These are phyloP conservation scores for Stenurella melanura DNA, from an alignment of 2,888 invertebrate genomes.

Conservation along the genomic window DNA sequence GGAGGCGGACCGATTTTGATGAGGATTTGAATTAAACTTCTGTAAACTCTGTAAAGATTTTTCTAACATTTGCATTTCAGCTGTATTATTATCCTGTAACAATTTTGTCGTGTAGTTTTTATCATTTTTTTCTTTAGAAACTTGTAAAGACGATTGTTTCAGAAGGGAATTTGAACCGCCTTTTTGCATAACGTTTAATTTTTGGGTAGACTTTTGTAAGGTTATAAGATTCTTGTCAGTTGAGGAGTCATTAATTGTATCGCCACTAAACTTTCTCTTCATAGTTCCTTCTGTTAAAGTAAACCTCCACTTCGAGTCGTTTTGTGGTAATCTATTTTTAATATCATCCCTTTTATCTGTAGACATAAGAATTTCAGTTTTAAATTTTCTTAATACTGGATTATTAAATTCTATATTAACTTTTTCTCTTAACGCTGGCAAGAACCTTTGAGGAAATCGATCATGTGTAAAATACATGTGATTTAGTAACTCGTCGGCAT, in stretches of 20 bases:
- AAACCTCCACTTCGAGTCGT: constrained; percentile 66
- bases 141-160: constrained; percentile 36
- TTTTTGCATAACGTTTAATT: constrained; percentile 59
- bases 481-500: constrained; percentile 79
- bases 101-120: neutral
- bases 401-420: constrained; percentile 80
- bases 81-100: constrained; percentile 31
- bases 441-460: constrained; percentile 80
- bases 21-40: constrained; percentile 54
- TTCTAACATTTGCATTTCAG: constrained; percentile 66
- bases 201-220: constrained; percentile 55
- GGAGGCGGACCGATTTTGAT: constrained; percentile 50
- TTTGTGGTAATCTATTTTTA: constrained; percentile 36
- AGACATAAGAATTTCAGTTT: constrained; percentile 69
- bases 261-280: constrained; percentile 68
- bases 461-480: constrained; percentile 52
- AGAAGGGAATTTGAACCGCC: constrained; percentile 13
- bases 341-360: constrained; percentile 68
- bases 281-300: constrained; percentile 65
- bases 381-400: constrained; percentile 73
- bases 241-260: constrained; percentile 55
- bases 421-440: constrained; percentile 79
- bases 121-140: constrained; percentile 32
- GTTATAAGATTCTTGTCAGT: constrained; percentile 56
- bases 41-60: constrained; percentile 65